These are phyloP conservation scores for Vidua macroura DNA, from an alignment of 2,113 vertebrate genomes.

Conservation along the genomic window DNA sequence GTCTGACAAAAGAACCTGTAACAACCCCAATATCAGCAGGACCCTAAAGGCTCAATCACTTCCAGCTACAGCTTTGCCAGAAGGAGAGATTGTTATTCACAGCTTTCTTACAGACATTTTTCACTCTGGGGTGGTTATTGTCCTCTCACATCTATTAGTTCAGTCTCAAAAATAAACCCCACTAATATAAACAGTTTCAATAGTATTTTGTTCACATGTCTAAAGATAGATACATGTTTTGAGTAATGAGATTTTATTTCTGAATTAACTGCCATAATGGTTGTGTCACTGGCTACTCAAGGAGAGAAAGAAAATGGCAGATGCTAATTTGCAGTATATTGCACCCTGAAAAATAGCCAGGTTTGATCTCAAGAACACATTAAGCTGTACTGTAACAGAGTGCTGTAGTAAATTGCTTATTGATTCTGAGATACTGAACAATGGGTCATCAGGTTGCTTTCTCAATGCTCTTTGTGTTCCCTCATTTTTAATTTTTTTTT, in stretches of 20 bases:
- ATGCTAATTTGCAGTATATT: not conserved
- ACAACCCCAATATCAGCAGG: not conserved
- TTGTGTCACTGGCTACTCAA: not conserved
- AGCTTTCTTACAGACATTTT: not conserved
- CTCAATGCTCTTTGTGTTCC: not conserved
- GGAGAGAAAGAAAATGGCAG: not conserved
- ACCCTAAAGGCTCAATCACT: not conserved
- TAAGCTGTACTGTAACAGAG: not conserved
- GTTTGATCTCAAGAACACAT: not conserved
- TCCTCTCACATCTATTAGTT: not conserved
- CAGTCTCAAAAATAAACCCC: not conserved
- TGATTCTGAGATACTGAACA: not conserved
- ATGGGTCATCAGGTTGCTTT: not conserved
- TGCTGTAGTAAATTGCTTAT: slow-evolving; percentile 9
- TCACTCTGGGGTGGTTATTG: not conserved
- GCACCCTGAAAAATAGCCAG: not conserved
- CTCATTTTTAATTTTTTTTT: not conserved
- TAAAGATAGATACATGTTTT: not conserved
- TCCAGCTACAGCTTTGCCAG: not conserved
- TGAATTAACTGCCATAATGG: not conserved
- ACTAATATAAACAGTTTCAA: not conserved
- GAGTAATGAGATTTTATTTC: slow-evolving; percentile 1
- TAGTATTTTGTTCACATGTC: not conserved
- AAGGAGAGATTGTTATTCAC: not conserved
- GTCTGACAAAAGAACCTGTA: not conserved